Percentiles rank a stretch among this genome's conserved stretches.
phyloP scores from a whole-genome alignment of 2,888 invertebrate species.

The Pyrocoelia pectoralis region DNA sequence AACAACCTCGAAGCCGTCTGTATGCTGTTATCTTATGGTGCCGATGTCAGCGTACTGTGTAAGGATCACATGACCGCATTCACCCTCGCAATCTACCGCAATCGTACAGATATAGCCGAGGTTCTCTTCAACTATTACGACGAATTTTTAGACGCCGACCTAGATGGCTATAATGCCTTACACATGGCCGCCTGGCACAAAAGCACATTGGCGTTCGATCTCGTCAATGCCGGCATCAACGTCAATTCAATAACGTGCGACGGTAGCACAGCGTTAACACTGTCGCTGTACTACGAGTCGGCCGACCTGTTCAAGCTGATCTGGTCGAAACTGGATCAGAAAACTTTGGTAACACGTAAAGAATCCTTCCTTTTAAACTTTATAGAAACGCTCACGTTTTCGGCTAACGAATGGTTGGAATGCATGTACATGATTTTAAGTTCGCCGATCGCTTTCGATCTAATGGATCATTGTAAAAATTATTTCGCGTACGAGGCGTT shows the following conservation, averaged over 20 bases:
- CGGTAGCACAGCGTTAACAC: background rate
- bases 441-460: background rate
- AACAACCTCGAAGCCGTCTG: constrained; percentile 12
- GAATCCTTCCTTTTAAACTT: constrained; percentile 8
- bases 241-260: constrained; percentile 5
- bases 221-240: constrained; percentile 11
- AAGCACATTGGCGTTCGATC: constrained; percentile 2
- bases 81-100: constrained; percentile 4
- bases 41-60: constrained; percentile 2
- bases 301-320: constrained; percentile 20
- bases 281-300: constrained; percentile 8
- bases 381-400: constrained; percentile 2
- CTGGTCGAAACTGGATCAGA: constrained; percentile 9
- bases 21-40: constrained; percentile 14
- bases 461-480: constrained; percentile 6
- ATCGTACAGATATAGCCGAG: constrained; percentile 7
- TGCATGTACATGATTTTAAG: constrained; percentile 13
- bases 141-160: background rate
- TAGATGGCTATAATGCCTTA: constrained; percentile 14
- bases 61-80: constrained; percentile 5
- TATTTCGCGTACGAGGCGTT: background rate
- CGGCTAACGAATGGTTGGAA: constrained; percentile 14
- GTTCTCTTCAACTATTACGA: constrained; percentile 12
- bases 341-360: background rate
- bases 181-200: constrained; percentile 9